These are phyloP conservation scores for Chorisops tibialis DNA, from an alignment of 2,888 invertebrate genomes.

Conservation along the genomic window DNA sequence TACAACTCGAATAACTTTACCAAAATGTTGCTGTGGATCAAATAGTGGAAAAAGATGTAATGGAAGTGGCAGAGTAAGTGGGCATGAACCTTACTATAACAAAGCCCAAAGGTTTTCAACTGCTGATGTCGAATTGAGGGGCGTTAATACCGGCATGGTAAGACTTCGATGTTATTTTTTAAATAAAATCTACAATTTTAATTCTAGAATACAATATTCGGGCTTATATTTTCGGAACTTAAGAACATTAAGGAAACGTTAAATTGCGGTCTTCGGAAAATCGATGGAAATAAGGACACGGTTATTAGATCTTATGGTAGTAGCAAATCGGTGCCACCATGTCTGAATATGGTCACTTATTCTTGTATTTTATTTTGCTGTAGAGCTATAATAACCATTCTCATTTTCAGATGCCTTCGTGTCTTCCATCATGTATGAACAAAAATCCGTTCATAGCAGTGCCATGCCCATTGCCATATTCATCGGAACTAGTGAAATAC, in stretches of 20 bases:
- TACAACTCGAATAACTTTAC: too few relatives aligned
- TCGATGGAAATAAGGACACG: background rate
- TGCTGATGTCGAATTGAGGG: too few relatives aligned
- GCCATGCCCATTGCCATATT: background rate
- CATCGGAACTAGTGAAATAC: background rate
- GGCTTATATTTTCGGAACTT: slow-evolving; percentile 4
- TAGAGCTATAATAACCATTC: background rate
- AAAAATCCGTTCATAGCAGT: background rate
- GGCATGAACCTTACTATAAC: too few relatives aligned
- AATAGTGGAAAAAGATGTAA: too few relatives aligned
- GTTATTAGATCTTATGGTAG: too few relatives aligned
- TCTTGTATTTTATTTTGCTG: background rate
- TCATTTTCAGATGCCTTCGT: too few relatives aligned
- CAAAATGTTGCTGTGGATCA: too few relatives aligned
- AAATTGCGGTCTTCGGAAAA: slow-evolving; percentile 8
- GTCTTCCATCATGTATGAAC: background rate
- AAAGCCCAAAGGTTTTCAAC: too few relatives aligned
- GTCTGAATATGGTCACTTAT: background rate
- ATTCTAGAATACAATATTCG: slow-evolving; percentile 8
- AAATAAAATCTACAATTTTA: too few relatives aligned
- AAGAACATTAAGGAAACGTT: slow-evolving; percentile 9
- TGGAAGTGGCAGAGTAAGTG: too few relatives aligned
- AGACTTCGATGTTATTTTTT: too few relatives aligned
- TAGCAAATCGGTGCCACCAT: background rate
- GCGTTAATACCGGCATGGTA: too few relatives aligned